Base-by-base conservation (phyloP, 2,113 vertebrate species). In the Apteryx owenii region DNA sequence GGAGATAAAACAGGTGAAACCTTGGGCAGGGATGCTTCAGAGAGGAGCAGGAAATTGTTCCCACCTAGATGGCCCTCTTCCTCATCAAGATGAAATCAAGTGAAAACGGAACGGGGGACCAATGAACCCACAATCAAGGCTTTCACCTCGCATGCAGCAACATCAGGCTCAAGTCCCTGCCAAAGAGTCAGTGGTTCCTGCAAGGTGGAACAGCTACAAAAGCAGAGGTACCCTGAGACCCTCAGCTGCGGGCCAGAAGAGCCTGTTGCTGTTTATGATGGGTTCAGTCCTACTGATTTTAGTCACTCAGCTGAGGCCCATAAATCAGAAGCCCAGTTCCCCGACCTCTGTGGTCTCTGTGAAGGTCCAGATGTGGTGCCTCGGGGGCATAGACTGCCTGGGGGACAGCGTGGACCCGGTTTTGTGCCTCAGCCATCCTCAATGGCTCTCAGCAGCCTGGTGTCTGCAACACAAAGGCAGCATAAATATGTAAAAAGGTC, bases 301-400 rank as follows among this genome's bases (percentile, higher is more conserved):
- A 48, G 12, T 20, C 9, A 3, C 61, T 40, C 2, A 0, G 51
- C 26, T 60, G 71, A 56, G 54, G 53, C 7, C 8, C n/a, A 10
- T 36, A 2, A 4, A 0, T 2, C 21, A 13, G 22, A 7, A 60
- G 6, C 44, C 15, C 25, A 1, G 14, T 71, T 58, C 20, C 6
- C 25, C 1, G 4, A 2, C 6, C 46, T 23, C 26, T 66, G 64
- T 42, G 25, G 64, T 66, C 64, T 28, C 38, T 13, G 25, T 17
- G 18, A 42, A 66, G 38, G 18, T 26, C 38, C 64, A 66, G 38
- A 28, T 28, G 28, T 13, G 28, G 53, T 29, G 28, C 53, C 53
- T 22, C 31, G 38, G 54, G 40, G 28, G 28, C 53, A 42, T 10
- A 9, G 40, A 13, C 21, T 33, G 48, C 31, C 15, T n/a, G 22